These are phyloP conservation scores for Diarsia brunnea DNA, from an alignment of 2,888 invertebrate genomes.

Conservation along the genomic window DNA sequence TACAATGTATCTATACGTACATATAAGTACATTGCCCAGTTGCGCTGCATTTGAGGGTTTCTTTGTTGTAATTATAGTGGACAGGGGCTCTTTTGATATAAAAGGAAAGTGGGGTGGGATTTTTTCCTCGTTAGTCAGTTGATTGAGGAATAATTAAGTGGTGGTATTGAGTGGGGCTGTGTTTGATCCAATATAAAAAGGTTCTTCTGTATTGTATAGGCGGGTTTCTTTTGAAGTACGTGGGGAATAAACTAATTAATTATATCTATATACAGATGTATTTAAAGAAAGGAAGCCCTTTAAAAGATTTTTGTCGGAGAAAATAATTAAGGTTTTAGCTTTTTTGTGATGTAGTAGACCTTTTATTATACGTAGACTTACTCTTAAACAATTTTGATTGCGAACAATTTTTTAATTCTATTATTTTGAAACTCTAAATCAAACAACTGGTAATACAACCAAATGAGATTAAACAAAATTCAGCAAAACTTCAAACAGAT, in stretches of 20 bases:
- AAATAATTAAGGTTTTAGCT: not conserved
- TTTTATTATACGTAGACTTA: not conserved
- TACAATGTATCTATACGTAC: conserved; percentile 48
- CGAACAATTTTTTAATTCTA: too few relatives aligned
- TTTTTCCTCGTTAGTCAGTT: conserved; percentile 47
- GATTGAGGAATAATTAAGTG: conserved; percentile 53
- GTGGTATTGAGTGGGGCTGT: conserved; percentile 31
- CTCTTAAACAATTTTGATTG: too few relatives aligned
- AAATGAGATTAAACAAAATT: conserved; percentile 24
- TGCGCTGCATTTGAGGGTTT: conserved; percentile 63
- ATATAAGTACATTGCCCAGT: not conserved
- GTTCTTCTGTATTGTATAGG: conserved; percentile 2
- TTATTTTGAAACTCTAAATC: not conserved
- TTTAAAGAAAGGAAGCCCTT: not conserved
- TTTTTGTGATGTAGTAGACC: too few relatives aligned
- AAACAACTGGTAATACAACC: not conserved
- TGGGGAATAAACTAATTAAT: conserved; percentile 13
- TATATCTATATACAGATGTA: not conserved
- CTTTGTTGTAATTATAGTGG: conserved; percentile 56
- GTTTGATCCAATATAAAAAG: conserved; percentile 25
- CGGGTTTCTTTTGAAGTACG: not conserved
- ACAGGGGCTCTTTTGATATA: conserved; percentile 41
- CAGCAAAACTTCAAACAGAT: conserved; percentile 26
- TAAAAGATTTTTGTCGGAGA: not conserved
- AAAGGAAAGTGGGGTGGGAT: conserved; percentile 33